Conservation (phyloP, 2,113 vertebrate genomes). For the Noctilio leporinus region DNA sequence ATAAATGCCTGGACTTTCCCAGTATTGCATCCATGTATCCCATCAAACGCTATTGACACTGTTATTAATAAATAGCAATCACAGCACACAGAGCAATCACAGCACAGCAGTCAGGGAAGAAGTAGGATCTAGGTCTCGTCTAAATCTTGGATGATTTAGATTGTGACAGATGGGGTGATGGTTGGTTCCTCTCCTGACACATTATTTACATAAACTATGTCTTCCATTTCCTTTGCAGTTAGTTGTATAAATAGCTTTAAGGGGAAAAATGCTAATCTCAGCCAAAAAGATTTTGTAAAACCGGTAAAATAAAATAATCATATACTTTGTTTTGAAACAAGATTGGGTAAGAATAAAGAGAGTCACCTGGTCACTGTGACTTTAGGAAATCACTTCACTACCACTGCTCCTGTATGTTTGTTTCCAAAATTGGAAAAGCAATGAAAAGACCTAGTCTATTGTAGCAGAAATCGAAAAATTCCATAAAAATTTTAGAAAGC, state of each 20-base stretch:
- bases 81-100: not conserved
- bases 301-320: not conserved
- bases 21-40: not conserved
- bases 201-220: slow-evolving; percentile 6
- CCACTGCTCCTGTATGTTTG: not conserved
- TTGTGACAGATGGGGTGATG: not conserved
- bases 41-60: not conserved
- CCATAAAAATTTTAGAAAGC: not conserved
- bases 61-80: not conserved
- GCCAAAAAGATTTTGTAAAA: slow-evolving; percentile 7
- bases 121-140: not conserved
- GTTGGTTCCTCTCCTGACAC: not conserved
- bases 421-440: not conserved
- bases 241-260: not conserved
- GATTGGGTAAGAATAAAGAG: not conserved
- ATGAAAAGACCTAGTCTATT: not conserved
- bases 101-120: not conserved
- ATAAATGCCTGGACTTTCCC: not conserved
- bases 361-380: not conserved
- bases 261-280: not conserved
- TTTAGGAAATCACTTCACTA: not conserved
- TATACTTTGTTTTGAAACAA: not conserved
- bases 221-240: not conserved
- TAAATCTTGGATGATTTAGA: not conserved
- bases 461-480: not conserved